Conservation (phyloP, 2,113 vertebrate species). For the Seriola aureovittata region DNA sequence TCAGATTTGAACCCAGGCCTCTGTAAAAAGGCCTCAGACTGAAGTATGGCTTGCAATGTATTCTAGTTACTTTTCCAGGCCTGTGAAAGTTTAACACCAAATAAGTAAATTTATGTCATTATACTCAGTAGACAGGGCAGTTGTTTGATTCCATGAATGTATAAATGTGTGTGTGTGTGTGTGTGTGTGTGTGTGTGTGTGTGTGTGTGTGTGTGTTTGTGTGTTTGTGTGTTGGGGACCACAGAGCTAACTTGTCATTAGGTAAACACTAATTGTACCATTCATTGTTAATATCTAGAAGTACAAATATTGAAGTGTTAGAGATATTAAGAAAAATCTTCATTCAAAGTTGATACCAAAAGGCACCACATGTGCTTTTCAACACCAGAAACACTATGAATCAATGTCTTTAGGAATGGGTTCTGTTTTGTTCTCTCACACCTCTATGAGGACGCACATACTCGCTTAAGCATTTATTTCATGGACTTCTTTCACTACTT, state of each 20-base stretch:
- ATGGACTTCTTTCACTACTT: constrained; percentile 5
- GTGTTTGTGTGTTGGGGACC: not conserved
- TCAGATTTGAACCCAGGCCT: too few species aligned
- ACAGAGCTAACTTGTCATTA: not conserved
- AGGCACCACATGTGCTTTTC: too few species aligned
- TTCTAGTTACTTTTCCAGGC: not conserved
- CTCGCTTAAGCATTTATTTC: not conserved
- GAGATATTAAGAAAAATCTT: not conserved
- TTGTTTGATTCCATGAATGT: not conserved
- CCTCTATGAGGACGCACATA: not conserved
- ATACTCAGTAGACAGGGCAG: not conserved
- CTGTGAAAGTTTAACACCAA: not conserved
- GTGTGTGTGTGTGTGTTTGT: not conserved
- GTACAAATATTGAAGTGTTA: not conserved
- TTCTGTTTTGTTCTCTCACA: not conserved
- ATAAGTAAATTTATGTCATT: not conserved
- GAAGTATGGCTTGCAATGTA: too few species aligned
- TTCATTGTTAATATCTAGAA: not conserved
- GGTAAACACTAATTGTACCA: not conserved
- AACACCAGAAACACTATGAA: not conserved
- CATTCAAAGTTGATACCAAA: too few species aligned
- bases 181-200: too few species aligned
- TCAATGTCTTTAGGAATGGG: not conserved
- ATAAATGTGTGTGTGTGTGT: too few species aligned
- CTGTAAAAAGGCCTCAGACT: too few species aligned